Evolutionary conservation across 1,140 invertebrate species (phyloP).

Genomic region (Scaptomyza hsui): DNA sequence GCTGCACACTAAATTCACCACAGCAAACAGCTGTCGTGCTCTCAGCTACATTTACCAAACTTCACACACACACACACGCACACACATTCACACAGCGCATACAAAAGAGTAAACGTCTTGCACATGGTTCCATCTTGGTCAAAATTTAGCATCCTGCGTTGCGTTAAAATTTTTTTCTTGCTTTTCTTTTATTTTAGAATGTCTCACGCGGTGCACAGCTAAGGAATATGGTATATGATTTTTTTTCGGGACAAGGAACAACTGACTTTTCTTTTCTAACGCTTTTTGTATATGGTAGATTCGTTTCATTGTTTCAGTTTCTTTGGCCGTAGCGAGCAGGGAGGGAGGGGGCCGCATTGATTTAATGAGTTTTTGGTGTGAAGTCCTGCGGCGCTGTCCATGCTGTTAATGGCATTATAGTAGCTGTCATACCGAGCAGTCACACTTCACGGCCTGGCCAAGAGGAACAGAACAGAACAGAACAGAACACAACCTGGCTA

Average conservation of each 20-base stretch:
- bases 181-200: conserved; percentile 25
- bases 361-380: conserved; percentile 79
- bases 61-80: conserved; percentile 16
- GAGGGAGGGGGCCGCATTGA: conserved; percentile 28
- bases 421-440: conserved; percentile 66
- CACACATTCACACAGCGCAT: conserved; percentile 9
- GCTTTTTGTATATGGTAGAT: conserved; percentile 63
- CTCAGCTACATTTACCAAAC: conserved; percentile 49
- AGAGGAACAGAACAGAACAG: conserved; percentile 29
- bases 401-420: conserved; percentile 72
- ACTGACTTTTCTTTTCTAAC: conserved; percentile 54
- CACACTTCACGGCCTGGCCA: conserved; percentile 54
- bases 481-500: conserved; percentile 27
- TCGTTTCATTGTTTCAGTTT: conserved; percentile 37
- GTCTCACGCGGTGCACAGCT: conserved; percentile 61
- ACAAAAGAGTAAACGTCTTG: conserved; percentile 23
- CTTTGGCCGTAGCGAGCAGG: neutral
- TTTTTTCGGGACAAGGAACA: conserved; percentile 41
- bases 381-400: conserved; percentile 68
- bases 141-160: conserved; percentile 24
- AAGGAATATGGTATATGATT: conserved; percentile 13
- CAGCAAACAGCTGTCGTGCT: conserved; percentile 64
- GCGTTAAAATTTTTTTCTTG: conserved; percentile 23
- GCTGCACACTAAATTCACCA: conserved; percentile 50
- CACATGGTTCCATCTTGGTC: conserved; percentile 40